Evolutionary conservation across 2,888 invertebrate genomes (phyloP), one percentile per base, ranked within the genome.

Genomic region (Cactoblastis cactorum): DNA sequence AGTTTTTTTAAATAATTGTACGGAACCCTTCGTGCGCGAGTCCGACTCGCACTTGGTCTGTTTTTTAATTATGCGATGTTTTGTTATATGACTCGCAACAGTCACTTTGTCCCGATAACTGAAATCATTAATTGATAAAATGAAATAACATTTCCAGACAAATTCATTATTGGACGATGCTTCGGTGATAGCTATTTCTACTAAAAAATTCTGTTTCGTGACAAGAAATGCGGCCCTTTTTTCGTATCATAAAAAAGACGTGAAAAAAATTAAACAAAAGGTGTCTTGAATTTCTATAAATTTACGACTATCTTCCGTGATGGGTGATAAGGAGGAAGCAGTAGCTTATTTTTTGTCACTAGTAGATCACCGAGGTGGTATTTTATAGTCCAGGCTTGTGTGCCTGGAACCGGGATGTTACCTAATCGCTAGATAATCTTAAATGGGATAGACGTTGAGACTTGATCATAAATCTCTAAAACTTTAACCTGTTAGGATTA

Each of bases 221-320:
- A 22, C 22, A 4, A 3, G 3, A n/a, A n/a, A 22, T 22, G 6
- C 3, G 6, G 22, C 6, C 22, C 22, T 4, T 34, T 34, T 34
- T 34, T 11, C 34, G 3, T 12, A 3, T n/a, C 2, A 6, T 3
- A 14, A 14, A 35, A n/a, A 15, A 35, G 4, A 1, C 8, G 8
- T 35, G 12, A 35, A 28, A 28, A 28, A 28, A 28, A 5, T 22
- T 9, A 9, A 28, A 28, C 28, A 28, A 28, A 28, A n/a, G n/a
- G 28, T 28, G 5, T 22, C 5, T 22, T 4, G 22, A 5, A 9
- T 43, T 24, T 28, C 14, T 8, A 43, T 17, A 12, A 43, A 43
- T 43, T 43, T 43, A 43, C 43, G 43, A 43, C 15, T 28, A 17
- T 43, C 43, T 43, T 43, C 43, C 43, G 15, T 17, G 28, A 28